Evolutionary conservation across 2,113 vertebrate genomes (phyloP), one percentile per base, ranked within the genome.

Genomic region (Psittacus erithacus): DNA sequence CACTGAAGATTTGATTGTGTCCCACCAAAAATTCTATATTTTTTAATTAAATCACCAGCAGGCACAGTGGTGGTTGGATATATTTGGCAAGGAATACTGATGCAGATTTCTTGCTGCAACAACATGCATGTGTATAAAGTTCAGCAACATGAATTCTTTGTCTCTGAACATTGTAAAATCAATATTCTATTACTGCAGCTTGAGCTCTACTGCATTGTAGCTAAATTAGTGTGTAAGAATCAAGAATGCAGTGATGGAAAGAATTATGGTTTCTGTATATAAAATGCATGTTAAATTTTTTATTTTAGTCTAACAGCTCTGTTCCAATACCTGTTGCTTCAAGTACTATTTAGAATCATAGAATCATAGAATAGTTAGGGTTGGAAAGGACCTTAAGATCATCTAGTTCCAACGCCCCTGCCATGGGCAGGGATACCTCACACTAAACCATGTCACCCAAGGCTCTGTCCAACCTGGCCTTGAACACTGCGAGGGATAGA

Each of bases 171-270:
- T 90, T 93, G 93, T 96, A 86, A 84, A 97, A 97, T 98, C 98
- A 97, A 97, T 98, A 98, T 94, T 95, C 97, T 90, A 96, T 98
- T 98, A 97, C 94, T 93, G 85, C 86, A 91, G 70, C n/a, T 39
- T 9, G 69, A 95, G 76, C 75, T 94, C 75, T 95, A 87, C 80
- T 94, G 92, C 90, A 95, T 77, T 94, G 85, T 97, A 97, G 86
- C 95, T 93, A 95, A 97, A 97, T 97, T 96, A 97, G 83, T 91
- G 84, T 97, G 60, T 94, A 89, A 96, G 87, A 39, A 57, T 82
- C 82, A 83, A 93, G 94, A 96, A 96, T 59, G 78, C 76, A 84
- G 68, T 6, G n/a, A 86, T 4, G 33, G 74, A 65, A 95, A 91
- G 84, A 95, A 95, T 97, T 94, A 77, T 93, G 94, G 97, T 96